A percentile compares a stretch with the other conserved stretches of the same genome.
Conservation (phyloP, 2,797 vertebrate species). For the Pogonophryne albipinna region DNA sequence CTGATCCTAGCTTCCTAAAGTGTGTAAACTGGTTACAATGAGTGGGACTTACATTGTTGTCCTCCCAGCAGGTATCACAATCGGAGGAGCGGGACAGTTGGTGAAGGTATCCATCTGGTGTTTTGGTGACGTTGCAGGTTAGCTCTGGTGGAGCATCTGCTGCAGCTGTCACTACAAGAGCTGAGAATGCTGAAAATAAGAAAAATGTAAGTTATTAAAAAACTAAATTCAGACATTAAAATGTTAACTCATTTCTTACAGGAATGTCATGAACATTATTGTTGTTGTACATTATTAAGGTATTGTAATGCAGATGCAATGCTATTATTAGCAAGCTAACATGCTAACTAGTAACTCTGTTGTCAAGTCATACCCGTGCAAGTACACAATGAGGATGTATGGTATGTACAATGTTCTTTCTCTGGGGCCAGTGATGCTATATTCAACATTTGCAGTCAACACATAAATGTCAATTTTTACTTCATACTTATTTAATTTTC, state of each 20-base stretch:
- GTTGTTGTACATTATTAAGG: not conserved
- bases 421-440: not conserved
- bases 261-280: not conserved
- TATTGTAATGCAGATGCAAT: not conserved
- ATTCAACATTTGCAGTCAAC: not conserved
- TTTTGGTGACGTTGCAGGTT: accelerated
- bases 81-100: not conserved
- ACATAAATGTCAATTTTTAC: not conserved
- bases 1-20: not conserved
- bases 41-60: not conserved
- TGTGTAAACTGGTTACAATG: not conserved
- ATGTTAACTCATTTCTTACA: too few species aligned
- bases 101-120: not conserved
- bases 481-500: not conserved
- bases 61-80: accelerated
- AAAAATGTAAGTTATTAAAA: not conserved
- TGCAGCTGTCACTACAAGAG: not conserved
- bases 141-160: accelerated
- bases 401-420: not conserved
- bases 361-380: not conserved
- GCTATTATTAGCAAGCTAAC: not conserved
- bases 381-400: not conserved
- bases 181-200: not conserved
- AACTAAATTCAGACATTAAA: not conserved
- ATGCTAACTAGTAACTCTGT: not conserved